Percentiles rank a stretch among this genome's conserved stretches.
Evolutionary conservation across 2,888 invertebrate genomes (phyloP).

Genomic region (Belgica antarctica): DNA sequence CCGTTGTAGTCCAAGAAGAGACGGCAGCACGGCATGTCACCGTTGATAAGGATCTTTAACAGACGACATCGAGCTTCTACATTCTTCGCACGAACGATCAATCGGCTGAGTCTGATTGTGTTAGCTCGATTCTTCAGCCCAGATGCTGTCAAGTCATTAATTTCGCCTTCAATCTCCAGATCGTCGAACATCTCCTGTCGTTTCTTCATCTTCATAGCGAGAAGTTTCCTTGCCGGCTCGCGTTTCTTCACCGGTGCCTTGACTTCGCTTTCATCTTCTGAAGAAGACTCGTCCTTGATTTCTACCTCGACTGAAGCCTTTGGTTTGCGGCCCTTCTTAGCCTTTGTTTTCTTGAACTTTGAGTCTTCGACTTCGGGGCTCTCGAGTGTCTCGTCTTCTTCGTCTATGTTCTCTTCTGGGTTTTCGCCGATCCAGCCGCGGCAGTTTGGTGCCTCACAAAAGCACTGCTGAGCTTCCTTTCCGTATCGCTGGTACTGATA

Average conservation of each 20-base stretch:
- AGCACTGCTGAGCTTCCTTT: constrained; percentile 96
- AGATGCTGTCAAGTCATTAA: constrained; percentile 71
- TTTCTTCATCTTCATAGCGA: constrained; percentile 51
- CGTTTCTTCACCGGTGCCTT: constrained; percentile 51
- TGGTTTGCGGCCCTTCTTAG: constrained; percentile 45
- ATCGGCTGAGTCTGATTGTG: constrained; percentile 81
- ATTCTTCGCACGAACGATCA: constrained; percentile 89
- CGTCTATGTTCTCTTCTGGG: constrained; percentile 65
- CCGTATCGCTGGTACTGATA: constrained; percentile 97
- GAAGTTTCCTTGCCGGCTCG: constrained; percentile 45
- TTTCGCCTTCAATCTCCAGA: constrained; percentile 77
- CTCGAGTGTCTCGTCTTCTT: constrained; percentile 53
- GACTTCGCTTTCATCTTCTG: constrained; percentile 45
- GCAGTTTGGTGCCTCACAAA: constrained; percentile 84
- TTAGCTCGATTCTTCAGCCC: constrained; percentile 87
- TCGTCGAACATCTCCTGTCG: constrained; percentile 62
- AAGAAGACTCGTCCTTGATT: constrained; percentile 49
- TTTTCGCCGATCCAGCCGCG: constrained; percentile 94
- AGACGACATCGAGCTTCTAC: constrained; percentile 72
- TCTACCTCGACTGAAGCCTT: neutral
- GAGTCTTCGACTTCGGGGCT: constrained; percentile 42
- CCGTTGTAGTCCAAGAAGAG: constrained; percentile 94
- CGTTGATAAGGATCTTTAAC: constrained; percentile 73
- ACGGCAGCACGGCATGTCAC: constrained; percentile 77
- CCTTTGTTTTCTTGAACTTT: constrained; percentile 42